Evolutionary conservation across 2,888 invertebrate species (phyloP).

Genomic region (Campoplex capitator): DNA sequence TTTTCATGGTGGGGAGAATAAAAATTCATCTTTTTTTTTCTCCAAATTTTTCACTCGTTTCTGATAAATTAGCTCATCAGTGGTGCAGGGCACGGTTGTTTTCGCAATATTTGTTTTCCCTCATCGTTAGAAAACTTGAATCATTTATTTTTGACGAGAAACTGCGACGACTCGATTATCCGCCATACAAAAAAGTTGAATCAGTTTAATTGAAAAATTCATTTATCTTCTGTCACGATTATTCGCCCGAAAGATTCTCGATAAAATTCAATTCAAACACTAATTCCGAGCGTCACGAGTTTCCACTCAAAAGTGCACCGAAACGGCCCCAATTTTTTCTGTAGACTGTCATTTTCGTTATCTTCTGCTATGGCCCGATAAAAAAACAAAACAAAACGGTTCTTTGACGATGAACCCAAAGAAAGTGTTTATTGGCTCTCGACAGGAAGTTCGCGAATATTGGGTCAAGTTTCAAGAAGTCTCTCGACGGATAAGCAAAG

Average conservation of each 20-base stretch:
- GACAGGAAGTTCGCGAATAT: constrained; percentile 22
- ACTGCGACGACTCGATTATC: neutral
- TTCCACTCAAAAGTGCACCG: no score
- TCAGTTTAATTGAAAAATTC: neutral
- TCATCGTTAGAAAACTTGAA: no score
- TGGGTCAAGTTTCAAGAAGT: constrained; percentile 44
- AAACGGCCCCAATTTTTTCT: neutral
- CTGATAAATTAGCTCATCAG: no score
- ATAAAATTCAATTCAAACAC: no score
- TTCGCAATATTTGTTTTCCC: no score
- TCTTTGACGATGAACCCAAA: neutral
- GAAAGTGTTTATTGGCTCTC: neutral
- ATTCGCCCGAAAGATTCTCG: no score
- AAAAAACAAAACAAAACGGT: neutral
- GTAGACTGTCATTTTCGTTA: neutral
- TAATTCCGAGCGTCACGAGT: no score
- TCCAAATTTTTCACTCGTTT: no score
- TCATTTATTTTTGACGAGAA: neutral
- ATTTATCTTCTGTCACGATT: neutral
- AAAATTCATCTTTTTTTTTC: no score
- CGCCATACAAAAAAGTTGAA: neutral
- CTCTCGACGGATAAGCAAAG: constrained; percentile 17
- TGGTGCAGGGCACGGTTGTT: no score
- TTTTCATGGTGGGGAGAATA: no score
- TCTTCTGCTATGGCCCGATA: neutral